A percentile compares a stretch with the other conserved stretches of the same genome.
Conservation (phyloP, 2,113 vertebrate genomes). For the Etia nguti region DNA sequence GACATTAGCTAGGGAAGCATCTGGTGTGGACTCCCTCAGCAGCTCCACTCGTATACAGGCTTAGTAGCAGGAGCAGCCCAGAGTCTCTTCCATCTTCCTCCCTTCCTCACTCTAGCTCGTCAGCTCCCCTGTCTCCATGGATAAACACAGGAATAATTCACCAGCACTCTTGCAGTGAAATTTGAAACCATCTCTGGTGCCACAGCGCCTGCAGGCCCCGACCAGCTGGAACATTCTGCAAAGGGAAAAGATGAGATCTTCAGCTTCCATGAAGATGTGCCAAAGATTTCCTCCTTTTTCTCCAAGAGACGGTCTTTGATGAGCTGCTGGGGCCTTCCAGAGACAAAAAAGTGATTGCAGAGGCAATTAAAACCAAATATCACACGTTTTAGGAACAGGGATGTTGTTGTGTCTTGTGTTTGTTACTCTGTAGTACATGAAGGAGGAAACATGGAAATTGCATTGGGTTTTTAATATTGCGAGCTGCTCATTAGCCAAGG, state of each 20-base stretch:
- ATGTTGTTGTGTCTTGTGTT: neutral
- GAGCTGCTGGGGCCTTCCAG: neutral
- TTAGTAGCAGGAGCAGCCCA: neutral
- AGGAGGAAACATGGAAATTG: neutral
- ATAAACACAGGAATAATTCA: conserved; percentile 35
- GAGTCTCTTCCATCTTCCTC: neutral
- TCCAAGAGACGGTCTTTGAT: neutral
- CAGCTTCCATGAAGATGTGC: conserved; percentile 20
- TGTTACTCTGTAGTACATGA: neutral
- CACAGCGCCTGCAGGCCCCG: conserved; percentile 17
- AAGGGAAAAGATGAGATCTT: conserved; percentile 23
- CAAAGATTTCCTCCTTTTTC: neutral
- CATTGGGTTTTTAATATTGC: neutral
- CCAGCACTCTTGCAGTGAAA: conserved; percentile 25
- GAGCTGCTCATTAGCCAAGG: neutral
- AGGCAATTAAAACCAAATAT: neutral
- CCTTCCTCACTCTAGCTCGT: neutral
- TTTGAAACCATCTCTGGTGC: conserved; percentile 23
- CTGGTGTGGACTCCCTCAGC: conserved; percentile 15
- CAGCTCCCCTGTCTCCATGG: neutral
- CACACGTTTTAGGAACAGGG: neutral
- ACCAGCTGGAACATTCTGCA: conserved; percentile 41
- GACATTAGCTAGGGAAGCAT: conserved; percentile 23
- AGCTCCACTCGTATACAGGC: neutral
- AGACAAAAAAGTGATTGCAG: neutral